Evolutionary conservation across 2,888 invertebrate species (phyloP).

Genomic region (Boloria euphrosyne): DNA sequence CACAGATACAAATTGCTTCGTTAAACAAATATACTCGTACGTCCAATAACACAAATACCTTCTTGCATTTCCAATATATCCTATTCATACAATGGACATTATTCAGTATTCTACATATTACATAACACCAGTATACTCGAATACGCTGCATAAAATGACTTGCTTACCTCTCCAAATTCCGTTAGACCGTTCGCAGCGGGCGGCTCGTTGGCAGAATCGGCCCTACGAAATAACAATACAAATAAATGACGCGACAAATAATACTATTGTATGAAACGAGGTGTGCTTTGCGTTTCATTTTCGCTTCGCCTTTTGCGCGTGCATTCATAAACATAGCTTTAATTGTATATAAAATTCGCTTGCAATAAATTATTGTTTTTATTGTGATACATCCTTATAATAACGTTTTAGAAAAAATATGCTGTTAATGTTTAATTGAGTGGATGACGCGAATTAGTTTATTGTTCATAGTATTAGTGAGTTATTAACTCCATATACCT

Average conservation of each 20-base stretch:
- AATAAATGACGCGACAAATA: slow-evolving; percentile 62
- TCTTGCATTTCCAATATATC: no score
- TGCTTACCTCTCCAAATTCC: slow-evolving; percentile 79
- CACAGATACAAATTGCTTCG: background rate
- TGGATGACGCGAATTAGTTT: no score
- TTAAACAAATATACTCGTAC: background rate
- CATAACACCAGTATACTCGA: no score
- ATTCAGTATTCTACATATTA: no score
- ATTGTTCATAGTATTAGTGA: no score
- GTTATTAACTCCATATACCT: no score
- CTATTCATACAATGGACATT: no score
- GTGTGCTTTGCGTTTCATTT: slow-evolving; percentile 20
- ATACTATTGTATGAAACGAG: slow-evolving; percentile 40
- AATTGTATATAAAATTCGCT: background rate
- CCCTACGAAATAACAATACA: slow-evolving; percentile 69
- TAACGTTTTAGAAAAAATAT: no score
- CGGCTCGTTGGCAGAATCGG: slow-evolving; percentile 79
- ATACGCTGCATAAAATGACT: background rate
- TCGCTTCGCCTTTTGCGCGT: slow-evolving; percentile 42
- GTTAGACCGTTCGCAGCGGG: slow-evolving; percentile 75
- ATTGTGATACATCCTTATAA: background rate
- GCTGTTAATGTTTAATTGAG: no score
- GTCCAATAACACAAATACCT: background rate
- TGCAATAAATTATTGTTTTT: background rate
- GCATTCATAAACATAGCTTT: background rate